These are phyloP conservation scores for Stigmatopora argus DNA, from an alignment of 2,113 vertebrate genomes.

Conservation along the genomic window DNA sequence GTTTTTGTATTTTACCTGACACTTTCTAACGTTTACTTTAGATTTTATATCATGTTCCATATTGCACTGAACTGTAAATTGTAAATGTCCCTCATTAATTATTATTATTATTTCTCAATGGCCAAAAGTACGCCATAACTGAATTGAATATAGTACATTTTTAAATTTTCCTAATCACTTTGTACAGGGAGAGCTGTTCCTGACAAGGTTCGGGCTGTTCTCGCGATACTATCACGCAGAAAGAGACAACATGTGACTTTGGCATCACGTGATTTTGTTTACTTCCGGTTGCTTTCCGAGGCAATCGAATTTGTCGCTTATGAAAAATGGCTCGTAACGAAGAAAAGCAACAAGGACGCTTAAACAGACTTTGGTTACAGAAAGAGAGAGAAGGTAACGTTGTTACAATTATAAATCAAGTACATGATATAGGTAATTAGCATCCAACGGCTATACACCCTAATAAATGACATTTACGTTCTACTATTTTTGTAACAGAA, in stretches of 20 bases:
- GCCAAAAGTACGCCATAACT: not conserved
- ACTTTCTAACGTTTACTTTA: not conserved
- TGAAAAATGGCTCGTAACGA: conserved; percentile 73
- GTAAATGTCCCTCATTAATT: not conserved
- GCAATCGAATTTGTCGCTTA: not conserved
- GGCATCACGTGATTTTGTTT: conserved; percentile 49
- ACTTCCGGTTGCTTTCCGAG: accelerated
- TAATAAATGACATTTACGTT: not conserved
- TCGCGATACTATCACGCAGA: not conserved
- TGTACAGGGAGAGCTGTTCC: not conserved
- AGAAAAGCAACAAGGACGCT: conserved; percentile 72
- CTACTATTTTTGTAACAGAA: conserved; percentile 47
- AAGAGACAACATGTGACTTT: not conserved
- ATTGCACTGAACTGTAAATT: not conserved
- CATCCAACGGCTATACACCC: too few species aligned
- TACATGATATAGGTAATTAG: too few species aligned
- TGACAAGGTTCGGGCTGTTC: not conserved
- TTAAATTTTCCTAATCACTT: not conserved
- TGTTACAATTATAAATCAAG: accelerated
- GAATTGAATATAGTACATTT: not conserved
- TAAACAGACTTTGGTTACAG: conserved; percentile 77
- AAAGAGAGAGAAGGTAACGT: conserved; percentile 68
- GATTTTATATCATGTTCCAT: not conserved
- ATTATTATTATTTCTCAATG: not conserved
- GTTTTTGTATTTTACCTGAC: not conserved